phyloP scores from a whole-genome alignment of 2,888 invertebrate genomes.

The Scelioninae gen. 1 region DNA sequence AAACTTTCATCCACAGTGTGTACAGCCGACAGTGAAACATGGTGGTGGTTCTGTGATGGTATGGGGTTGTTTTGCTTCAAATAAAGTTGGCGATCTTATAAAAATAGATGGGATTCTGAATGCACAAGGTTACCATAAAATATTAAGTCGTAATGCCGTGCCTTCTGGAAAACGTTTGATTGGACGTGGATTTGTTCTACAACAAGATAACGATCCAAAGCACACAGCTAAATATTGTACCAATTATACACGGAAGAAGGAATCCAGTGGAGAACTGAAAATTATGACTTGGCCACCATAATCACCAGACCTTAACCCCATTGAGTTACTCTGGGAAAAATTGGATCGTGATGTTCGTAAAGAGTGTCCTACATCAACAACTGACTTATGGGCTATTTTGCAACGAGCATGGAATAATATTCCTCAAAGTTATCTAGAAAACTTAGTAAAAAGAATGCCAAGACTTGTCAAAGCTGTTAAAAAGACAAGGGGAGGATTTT shows the following conservation, averaged over 20 bases:
- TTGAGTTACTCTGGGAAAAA: constrained; percentile 20
- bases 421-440: constrained; percentile 11
- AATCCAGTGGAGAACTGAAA: neutral
- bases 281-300: constrained; percentile 17
- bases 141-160: neutral
- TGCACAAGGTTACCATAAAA: constrained; percentile 42
- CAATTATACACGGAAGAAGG: neutral
- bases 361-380: constrained; percentile 5
- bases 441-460: constrained; percentile 14
- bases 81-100: neutral
- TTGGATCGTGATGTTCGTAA: constrained; percentile 8
- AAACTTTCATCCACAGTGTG: constrained; percentile 22
- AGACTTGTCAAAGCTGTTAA: constrained; percentile 27
- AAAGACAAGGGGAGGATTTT: constrained; percentile 16
- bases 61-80: constrained; percentile 61
- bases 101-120: constrained; percentile 16
- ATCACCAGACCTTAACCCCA: constrained; percentile 8
- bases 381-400: constrained; percentile 23
- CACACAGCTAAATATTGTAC: neutral
- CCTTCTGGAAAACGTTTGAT: constrained; percentile 1
- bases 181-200: constrained; percentile 15
- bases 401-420: constrained; percentile 1
- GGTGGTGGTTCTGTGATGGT: constrained; percentile 65
- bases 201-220: constrained; percentile 19
- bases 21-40: constrained; percentile 30